A percentile compares a stretch with the other conserved stretches of the same genome.
phyloP scores from a whole-genome alignment of 1,140 invertebrate genomes.

The Plodia interpunctella region DNA sequence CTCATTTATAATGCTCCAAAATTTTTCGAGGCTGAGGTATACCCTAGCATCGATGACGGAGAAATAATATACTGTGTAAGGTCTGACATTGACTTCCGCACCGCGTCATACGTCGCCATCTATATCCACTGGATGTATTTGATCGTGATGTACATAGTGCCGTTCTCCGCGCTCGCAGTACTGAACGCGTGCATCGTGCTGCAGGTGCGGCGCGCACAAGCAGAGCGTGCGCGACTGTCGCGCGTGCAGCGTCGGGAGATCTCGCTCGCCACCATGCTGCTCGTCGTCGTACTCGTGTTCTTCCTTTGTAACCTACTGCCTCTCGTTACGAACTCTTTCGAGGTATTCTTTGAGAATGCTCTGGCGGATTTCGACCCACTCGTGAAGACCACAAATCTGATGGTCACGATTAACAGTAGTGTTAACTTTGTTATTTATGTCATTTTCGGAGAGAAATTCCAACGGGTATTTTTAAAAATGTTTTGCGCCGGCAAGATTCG shows the following conservation, averaged over 20 bases:
- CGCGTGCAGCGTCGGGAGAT: slow-evolving; percentile 91
- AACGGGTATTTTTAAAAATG: slow-evolving; percentile 90
- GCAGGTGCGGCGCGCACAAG: slow-evolving; percentile 89
- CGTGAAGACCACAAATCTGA: slow-evolving; percentile 92
- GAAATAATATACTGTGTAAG: slow-evolving; percentile 84
- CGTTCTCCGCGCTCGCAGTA: slow-evolving; percentile 89
- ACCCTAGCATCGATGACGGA: slow-evolving; percentile 38
- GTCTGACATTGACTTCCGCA: slow-evolving; percentile 82
- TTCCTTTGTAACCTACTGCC: slow-evolving; percentile 96
- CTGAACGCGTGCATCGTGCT: slow-evolving; percentile 94
- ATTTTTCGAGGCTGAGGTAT: slow-evolving; percentile 81
- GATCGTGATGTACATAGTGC: slow-evolving; percentile 93
- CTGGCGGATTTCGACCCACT: slow-evolving; percentile 84
- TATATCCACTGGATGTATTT: slow-evolving; percentile 97
- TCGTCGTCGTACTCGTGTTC: slow-evolving; percentile 96
- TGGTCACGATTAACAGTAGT: slow-evolving; percentile 97
- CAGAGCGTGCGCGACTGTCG: slow-evolving; percentile 88
- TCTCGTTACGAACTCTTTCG: slow-evolving; percentile 91
- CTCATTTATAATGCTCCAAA: slow-evolving; percentile 92
- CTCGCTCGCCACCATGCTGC: slow-evolving; percentile 93
- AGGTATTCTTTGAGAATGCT: slow-evolving; percentile 83
- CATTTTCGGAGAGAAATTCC: slow-evolving; percentile 97
- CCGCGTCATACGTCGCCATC: slow-evolving; percentile 87
- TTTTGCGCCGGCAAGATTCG: slow-evolving; percentile 84
- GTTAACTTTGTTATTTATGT: slow-evolving; percentile 99